Conservation (phyloP, 2,888 invertebrate species). For the Parnassius glacialis region DNA sequence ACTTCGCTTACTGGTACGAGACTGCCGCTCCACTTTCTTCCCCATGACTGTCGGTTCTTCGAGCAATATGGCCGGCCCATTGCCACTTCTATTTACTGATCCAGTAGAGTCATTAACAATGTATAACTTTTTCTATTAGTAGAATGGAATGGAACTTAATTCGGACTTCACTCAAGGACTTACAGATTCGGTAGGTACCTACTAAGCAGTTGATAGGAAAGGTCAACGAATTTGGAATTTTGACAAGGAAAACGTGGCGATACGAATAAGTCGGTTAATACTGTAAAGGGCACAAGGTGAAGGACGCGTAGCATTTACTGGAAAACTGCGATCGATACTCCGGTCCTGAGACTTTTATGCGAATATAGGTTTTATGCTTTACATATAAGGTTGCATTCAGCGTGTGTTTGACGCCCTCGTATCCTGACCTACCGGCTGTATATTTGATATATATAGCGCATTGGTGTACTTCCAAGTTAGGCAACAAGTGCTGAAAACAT, state of each 20-base stretch:
- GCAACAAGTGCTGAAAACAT: slow-evolving; percentile 1
- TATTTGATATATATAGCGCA: background rate
- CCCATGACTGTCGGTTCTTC: too few relatives aligned
- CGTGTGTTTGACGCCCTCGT: slow-evolving; percentile 42
- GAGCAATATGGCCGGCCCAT: too few relatives aligned
- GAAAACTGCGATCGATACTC: slow-evolving; percentile 64
- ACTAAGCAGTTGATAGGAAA: background rate
- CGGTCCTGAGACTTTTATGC: slow-evolving; percentile 35
- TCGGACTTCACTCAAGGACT: slow-evolving; percentile 1
- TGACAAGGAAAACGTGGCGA: slow-evolving; percentile 30
- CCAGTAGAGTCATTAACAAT: too few relatives aligned
- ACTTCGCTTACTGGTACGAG: too few relatives aligned
- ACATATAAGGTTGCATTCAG: slow-evolving; percentile 41
- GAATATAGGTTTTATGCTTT: slow-evolving; percentile 35
- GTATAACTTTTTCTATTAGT: background rate
- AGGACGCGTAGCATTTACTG: slow-evolving; percentile 58
- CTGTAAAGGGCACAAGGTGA: slow-evolving; percentile 72
- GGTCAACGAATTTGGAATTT: background rate
- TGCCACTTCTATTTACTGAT: too few relatives aligned
- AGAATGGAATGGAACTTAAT: background rate
- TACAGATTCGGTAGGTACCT: background rate
- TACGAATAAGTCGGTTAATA: slow-evolving; percentile 47
- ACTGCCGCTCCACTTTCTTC: too few relatives aligned
- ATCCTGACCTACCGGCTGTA: slow-evolving; percentile 28
- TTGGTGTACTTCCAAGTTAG: background rate